phyloP scores from a whole-genome alignment of 2,888 invertebrate genomes.

The Silvanus unidentatus region DNA sequence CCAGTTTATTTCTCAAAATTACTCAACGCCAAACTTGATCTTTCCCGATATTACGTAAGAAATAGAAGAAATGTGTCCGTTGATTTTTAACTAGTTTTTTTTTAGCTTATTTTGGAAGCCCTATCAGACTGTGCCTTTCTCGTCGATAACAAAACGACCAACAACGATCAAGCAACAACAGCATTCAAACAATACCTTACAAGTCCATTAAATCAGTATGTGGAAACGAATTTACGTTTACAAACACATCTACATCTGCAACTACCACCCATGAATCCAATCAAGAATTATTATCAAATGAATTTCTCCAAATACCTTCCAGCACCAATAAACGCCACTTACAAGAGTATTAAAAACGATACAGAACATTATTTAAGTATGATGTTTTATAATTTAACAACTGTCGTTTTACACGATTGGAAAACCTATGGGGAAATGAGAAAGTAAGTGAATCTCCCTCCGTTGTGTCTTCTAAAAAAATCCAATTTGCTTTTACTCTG shows the following conservation, averaged over 20 bases:
- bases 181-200: conserved; percentile 56
- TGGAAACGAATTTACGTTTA: conserved; percentile 88
- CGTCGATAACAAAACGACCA: conserved; percentile 37
- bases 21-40: conserved; percentile 60
- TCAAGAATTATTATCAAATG: conserved; percentile 34
- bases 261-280: conserved; percentile 53
- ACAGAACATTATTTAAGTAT: conserved; percentile 89
- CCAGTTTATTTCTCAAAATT: conserved; percentile 71
- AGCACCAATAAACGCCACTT: conserved; percentile 40
- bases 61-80: conserved; percentile 1
- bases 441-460: conserved; percentile 43
- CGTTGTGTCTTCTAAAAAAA: background rate
- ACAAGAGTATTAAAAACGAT: conserved; percentile 39
- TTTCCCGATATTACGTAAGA: conserved; percentile 56
- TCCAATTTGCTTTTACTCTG: conserved; percentile 1
- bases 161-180: conserved; percentile 38
- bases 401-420: conserved; percentile 96
- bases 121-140: conserved; percentile 36
- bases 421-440: conserved; percentile 96
- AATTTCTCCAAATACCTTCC: conserved; percentile 38
- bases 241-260: conserved; percentile 90
- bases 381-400: conserved; percentile 95
- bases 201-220: conserved; percentile 71
- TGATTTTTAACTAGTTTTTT: conserved; percentile 7
- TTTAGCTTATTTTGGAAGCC: conserved; percentile 39